Conservation (phyloP, 2,113 vertebrate genomes). For the Malurus alboscapulatus region DNA sequence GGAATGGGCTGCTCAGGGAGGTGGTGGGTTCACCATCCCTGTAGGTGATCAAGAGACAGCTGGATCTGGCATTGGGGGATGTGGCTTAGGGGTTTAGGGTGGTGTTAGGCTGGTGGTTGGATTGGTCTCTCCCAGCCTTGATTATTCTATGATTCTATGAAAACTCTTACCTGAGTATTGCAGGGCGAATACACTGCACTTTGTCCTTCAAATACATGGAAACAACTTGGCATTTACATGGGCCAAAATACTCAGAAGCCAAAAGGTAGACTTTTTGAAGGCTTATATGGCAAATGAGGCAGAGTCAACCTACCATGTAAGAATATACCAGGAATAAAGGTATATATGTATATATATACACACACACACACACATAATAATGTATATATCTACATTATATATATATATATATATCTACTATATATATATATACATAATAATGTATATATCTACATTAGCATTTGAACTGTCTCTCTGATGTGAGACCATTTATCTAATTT, state of each 20-base stretch:
- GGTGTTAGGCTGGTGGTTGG: neutral
- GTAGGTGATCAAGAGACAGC: neutral
- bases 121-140: neutral
- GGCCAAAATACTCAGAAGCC: neutral
- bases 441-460: neutral
- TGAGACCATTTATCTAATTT: neutral
- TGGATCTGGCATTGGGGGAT: neutral
- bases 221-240: neutral
- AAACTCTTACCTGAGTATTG: neutral
- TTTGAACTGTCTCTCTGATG: neutral
- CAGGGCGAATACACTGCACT: neutral
- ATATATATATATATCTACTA: no score
- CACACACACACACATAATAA: no score
- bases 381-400: no score
- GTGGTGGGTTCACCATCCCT: neutral
- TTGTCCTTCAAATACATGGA: neutral
- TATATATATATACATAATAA: no score
- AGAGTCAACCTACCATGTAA: neutral
- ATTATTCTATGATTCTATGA: neutral
- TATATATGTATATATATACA: no score
- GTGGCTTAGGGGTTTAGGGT: neutral
- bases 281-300: neutral
- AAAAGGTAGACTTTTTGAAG: neutral
- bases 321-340: neutral
- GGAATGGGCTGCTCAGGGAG: neutral